Evolutionary conservation across 2,113 vertebrate species (phyloP).

Genomic region (Vanacampus margaritifer): DNA sequence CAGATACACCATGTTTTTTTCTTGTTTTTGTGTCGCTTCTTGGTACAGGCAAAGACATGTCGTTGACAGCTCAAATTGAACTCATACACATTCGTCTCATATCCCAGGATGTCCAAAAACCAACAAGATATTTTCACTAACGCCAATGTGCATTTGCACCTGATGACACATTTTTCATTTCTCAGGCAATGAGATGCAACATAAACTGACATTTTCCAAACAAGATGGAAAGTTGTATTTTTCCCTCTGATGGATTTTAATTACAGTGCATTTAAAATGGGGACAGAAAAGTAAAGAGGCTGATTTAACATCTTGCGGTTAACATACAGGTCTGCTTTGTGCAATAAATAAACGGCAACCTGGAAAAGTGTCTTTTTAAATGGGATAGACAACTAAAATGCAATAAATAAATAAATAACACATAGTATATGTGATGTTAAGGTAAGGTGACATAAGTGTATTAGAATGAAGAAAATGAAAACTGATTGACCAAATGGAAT

Average conservation of each 20-base stretch:
- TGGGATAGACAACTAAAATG: too few species aligned
- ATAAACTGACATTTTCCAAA: not conserved
- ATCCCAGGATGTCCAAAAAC: not conserved
- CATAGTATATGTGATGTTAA: too few species aligned
- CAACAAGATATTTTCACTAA: not conserved
- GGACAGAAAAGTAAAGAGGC: not conserved
- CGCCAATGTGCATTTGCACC: not conserved
- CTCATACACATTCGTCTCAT: not conserved
- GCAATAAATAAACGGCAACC: too few species aligned
- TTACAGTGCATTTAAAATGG: not conserved
- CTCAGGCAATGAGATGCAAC: not conserved
- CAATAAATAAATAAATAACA: too few species aligned
- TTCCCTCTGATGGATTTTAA: not conserved
- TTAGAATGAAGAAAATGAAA: too few species aligned
- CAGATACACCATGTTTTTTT: not conserved
- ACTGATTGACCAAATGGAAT: too few species aligned
- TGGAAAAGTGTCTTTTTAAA: too few species aligned
- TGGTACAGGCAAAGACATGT: not conserved
- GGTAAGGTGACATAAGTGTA: too few species aligned
- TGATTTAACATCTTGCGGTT: not conserved
- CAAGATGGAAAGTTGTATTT: not conserved
- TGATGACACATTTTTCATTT: not conserved
- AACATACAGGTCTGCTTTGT: not conserved
- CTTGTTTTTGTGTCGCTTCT: not conserved
- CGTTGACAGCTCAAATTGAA: not conserved